Evolutionary conservation across 2,113 vertebrate genomes (phyloP), one percentile per base, ranked within the genome.

Genomic region (Mastomys natalensis): DNA sequence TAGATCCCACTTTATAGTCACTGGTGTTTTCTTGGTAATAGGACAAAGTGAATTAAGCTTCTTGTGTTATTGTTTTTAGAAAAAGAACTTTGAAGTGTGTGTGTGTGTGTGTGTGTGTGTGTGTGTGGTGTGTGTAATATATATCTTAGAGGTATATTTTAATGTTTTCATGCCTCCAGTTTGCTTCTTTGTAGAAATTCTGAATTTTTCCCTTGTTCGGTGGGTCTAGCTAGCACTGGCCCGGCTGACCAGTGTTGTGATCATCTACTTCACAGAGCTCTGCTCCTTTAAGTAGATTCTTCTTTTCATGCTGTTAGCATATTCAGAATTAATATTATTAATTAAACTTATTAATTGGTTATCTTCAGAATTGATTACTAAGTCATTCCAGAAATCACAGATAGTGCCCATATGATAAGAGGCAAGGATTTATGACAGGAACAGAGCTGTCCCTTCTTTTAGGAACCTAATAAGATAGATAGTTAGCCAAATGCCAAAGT

Each of bases 321-420:
- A 51, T 91, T 93, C 26, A 95, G 31, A 87, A 86, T 93, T 91
- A 82, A 10, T 93, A n/a, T n/a, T n/a, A n/a, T n/a, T n/a, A n/a
- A n/a, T n/a, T n/a, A n/a, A 95, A 78, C 22, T 87, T 51, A 51
- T 51, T 11, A 51, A 51, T 51, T 51, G 11, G 8, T 64, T 84
- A 17, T 13, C 60, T 91, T 93, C 26, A 95, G 31, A 87, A 81
- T 93, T 93, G 77, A 10, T 91, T 96, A 78, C 29, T 82, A 78
- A 37, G 34, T 91, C 60, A 74, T 95, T 85, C 37, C 10, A 51
- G 72, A 97, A 84, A 70, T 80, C 91, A 17, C 21, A 82, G 73
- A 45, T 62, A 66, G 6, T 62, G 24, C 5, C 55, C 70, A 64
- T 51, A 10, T 70, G 43, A 48, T 92, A 58, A 77, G n/a, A 60